Conservation (phyloP, 1,140 invertebrate species). For the Maconellicoccus hirsutus region DNA sequence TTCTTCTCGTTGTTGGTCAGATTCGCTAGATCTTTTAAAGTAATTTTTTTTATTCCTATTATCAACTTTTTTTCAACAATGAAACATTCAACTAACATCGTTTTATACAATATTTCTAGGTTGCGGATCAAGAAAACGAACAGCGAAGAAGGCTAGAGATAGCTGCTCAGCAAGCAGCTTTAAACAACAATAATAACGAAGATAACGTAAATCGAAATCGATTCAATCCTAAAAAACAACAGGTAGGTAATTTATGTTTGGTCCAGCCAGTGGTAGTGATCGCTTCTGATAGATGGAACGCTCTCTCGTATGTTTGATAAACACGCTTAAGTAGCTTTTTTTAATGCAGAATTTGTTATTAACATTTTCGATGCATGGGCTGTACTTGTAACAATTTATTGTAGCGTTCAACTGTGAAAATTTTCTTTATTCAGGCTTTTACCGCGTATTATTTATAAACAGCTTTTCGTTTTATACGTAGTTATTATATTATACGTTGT, state of each 20-base stretch:
- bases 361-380: not conserved
- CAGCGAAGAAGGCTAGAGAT: conserved; percentile 68
- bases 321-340: not conserved
- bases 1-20: conserved; percentile 91
- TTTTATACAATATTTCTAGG: conserved; percentile 40
- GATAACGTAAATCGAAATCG: conserved; percentile 61
- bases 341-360: not conserved
- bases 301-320: not conserved
- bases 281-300: not conserved
- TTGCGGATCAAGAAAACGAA: conserved; percentile 83
- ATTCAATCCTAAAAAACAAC: conserved; percentile 73
- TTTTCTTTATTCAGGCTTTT: too few species aligned
- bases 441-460: too few species aligned
- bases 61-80: not conserved
- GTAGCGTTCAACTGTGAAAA: too few species aligned
- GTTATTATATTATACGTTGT: too few species aligned
- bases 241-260: conserved; percentile 34
- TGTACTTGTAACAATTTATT: too few species aligned
- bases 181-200: conserved; percentile 43
- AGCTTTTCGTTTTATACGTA: too few species aligned
- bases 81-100: not conserved
- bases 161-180: conserved; percentile 52
- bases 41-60: conserved; percentile 32
- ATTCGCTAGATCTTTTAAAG: conserved; percentile 85
- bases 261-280: not conserved